Conservation (phyloP, 1,140 invertebrate genomes). For the Aphelenchoides besseyi region DNA sequence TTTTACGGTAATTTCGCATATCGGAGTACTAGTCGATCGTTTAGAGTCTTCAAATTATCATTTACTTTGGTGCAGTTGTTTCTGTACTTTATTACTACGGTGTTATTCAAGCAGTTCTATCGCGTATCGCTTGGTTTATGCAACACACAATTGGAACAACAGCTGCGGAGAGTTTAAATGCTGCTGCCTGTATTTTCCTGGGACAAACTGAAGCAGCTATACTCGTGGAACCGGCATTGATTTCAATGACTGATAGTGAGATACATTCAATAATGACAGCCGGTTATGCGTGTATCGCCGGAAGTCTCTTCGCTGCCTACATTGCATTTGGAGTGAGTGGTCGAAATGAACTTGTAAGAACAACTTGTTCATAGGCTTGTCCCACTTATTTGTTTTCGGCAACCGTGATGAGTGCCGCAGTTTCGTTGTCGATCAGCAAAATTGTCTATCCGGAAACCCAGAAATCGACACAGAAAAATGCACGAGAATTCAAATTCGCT, state of each 20-base stretch:
- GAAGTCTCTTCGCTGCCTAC: slow-evolving; percentile 78
- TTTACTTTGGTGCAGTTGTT: slow-evolving; percentile 83
- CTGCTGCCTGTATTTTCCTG: slow-evolving; percentile 82
- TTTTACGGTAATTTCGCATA: slow-evolving; percentile 69
- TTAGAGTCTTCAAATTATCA: slow-evolving; percentile 70
- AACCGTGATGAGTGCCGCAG: slow-evolving; percentile 89
- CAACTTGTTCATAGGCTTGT: slow-evolving; percentile 59
- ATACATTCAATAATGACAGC: slow-evolving; percentile 84
- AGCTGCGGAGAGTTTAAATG: slow-evolving; percentile 81
- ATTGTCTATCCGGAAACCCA: slow-evolving; percentile 84
- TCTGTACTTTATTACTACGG: slow-evolving; percentile 83
- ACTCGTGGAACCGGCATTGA: slow-evolving; percentile 78
- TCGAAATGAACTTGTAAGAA: neutral
- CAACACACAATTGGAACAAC: slow-evolving; percentile 76
- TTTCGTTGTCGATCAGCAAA: slow-evolving; percentile 81
- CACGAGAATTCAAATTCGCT: slow-evolving; percentile 46
- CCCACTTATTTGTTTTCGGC: slow-evolving; percentile 72
- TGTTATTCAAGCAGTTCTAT: slow-evolving; percentile 77
- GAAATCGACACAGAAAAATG: slow-evolving; percentile 56
- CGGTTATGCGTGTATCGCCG: slow-evolving; percentile 88
- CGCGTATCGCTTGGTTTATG: slow-evolving; percentile 75
- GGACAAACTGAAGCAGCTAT: slow-evolving; percentile 86
- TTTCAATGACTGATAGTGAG: slow-evolving; percentile 79
- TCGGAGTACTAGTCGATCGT: too few relatives aligned
- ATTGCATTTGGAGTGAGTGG: slow-evolving; percentile 46